A percentile compares a stretch with the other conserved stretches of the same genome.
Evolutionary conservation across 2,888 invertebrate species (phyloP).

Genomic region (Lydus trimaculatus): DNA sequence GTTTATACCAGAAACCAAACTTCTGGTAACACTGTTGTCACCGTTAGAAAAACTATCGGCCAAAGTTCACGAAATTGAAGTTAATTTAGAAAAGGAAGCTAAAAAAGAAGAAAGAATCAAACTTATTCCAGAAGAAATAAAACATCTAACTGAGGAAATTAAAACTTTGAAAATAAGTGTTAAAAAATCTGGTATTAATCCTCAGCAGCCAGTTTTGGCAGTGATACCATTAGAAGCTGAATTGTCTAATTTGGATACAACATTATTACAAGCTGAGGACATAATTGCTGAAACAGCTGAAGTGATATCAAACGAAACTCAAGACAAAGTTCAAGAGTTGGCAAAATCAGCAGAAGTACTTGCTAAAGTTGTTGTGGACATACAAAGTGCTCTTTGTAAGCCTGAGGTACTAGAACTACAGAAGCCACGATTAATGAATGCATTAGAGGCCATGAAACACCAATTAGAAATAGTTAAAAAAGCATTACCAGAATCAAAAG

Average conservation of each 20-base stretch:
- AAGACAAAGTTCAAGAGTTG: constrained; percentile 12
- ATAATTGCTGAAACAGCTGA: background rate
- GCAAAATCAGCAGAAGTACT: constrained; percentile 27
- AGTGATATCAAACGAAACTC: background rate
- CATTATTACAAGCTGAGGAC: background rate
- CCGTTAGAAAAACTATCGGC: constrained; percentile 26
- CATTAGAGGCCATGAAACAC: constrained; percentile 30
- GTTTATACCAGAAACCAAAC: constrained; percentile 20
- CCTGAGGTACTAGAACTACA: constrained; percentile 32
- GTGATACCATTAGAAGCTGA: constrained; percentile 16
- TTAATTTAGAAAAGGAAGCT: background rate
- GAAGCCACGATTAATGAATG: constrained; percentile 30
- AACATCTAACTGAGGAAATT: constrained; percentile 22
- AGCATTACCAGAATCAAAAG: constrained; percentile 17
- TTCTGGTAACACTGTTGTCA: constrained; percentile 7
- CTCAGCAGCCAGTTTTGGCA: constrained; percentile 36
- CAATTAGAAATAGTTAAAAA: constrained; percentile 18
- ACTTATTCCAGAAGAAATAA: constrained; percentile 9
- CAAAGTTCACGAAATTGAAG: constrained; percentile 21
- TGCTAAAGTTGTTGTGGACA: constrained; percentile 20
- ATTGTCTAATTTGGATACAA: background rate
- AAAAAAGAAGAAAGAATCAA: constrained; percentile 6
- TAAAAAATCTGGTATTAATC: background rate
- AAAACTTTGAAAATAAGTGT: constrained; percentile 1
- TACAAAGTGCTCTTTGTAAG: constrained; percentile 21